Evolutionary conservation across 2,797 vertebrate genomes (phyloP), one percentile per base, ranked within the genome.

Genomic region (Holocentrus rufus): DNA sequence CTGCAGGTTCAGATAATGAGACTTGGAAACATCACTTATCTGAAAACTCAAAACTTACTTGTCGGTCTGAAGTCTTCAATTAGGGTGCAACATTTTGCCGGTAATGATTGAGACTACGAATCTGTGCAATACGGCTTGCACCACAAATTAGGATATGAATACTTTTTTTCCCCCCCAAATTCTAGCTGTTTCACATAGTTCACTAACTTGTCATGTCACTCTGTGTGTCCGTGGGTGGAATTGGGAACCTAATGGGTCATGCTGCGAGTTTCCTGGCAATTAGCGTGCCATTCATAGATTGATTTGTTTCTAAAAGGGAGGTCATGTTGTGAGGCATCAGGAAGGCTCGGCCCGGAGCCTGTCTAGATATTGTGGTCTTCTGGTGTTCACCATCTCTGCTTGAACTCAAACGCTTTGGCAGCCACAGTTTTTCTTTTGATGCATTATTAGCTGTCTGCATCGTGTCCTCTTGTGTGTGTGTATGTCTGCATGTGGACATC

Each of bases 291-390:
- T 71, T 85, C 68, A 47, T 55, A 77, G 85, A 91, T 90, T 90
- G 88, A 91, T 89, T 88, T 89, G 86, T 90, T 87, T 86, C 82
- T 64, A 75, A 83, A 90, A 91, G 77, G 82, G 85, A 86, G 85
- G 62, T 88, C 86, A 76, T 83, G 80, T 86, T 76, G 86, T 65
- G 85, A 83, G 82, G 75, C 74, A 55, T 85, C 72, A 44, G 74
- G 74, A 75, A 55, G 55, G 74, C 72, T 79, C 50, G 14, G 82
- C 77, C 74, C 14, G 13, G 27, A 83, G 83, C 75, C 79, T 27
- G 53, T 80, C 49, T 76, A 77, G 58, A 76, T 58, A 61, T 58
- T 17, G 53, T 68, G 79, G 80, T 84, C 76, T 69, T 72, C 76
- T 74, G 68, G 69, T 30, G 58, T 71, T 76, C 65, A 49, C 56